Percentiles rank a stretch among this genome's conserved stretches.
These are phyloP conservation scores for Acanthococcus lagerstroemiae DNA, from an alignment of 2,888 invertebrate genomes.

Conservation along the genomic window DNA sequence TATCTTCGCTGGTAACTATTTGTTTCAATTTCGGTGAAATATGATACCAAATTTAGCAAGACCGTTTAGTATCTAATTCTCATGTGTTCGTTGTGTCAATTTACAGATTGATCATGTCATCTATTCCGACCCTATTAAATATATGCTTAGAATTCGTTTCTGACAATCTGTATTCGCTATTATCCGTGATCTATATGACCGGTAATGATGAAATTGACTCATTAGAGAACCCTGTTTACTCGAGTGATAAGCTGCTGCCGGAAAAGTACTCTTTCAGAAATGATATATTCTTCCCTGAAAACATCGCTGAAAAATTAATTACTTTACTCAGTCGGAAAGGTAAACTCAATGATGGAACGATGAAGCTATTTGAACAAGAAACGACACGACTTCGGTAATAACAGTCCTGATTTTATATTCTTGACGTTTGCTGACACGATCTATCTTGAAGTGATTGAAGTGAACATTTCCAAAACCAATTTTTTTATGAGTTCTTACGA, in stretches of 20 bases:
- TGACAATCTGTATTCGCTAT: not conserved
- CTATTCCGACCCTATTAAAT: not conserved
- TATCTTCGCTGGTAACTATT: too few species aligned
- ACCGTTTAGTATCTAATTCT: too few species aligned
- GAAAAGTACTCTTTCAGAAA: not conserved
- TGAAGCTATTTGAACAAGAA: not conserved
- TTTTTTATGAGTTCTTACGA: too few species aligned
- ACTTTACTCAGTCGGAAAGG: slow-evolving; percentile 1
- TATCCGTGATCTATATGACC: not conserved
- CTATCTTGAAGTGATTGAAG: too few species aligned
- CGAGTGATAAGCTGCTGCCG: not conserved
- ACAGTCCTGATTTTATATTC: not conserved
- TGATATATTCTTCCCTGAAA: not conserved
- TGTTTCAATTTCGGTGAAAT: too few species aligned
- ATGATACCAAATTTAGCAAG: too few species aligned
- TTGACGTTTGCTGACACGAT: too few species aligned
- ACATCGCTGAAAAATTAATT: slow-evolving; percentile 2
- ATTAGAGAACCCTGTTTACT: too few species aligned
- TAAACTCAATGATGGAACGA: slow-evolving; percentile 1
- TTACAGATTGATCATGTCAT: not conserved
- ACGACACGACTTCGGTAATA: not conserved
- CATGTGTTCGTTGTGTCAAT: too few species aligned
- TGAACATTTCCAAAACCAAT: too few species aligned
- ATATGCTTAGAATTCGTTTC: slow-evolving; percentile 3
- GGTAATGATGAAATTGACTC: not conserved